Conservation (phyloP, 2,797 vertebrate species). For the Cossypha dichroa region DNA sequence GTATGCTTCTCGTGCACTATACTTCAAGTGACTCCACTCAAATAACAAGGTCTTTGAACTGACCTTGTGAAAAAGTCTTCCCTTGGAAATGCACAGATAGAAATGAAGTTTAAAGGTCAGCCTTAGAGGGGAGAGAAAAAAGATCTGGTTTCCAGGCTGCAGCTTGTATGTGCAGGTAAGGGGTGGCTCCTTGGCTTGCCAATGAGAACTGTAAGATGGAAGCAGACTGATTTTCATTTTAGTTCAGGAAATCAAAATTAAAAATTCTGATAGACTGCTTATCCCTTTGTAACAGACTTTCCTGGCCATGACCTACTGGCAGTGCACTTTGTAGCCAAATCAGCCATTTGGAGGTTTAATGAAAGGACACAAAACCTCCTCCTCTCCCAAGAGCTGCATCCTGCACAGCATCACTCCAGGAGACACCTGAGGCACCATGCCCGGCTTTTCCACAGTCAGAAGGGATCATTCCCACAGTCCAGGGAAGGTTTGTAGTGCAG, state of each 20-base stretch:
- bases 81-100: slow-evolving; percentile 40
- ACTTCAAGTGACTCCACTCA: slow-evolving; percentile 47
- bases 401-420: not conserved
- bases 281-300: not conserved
- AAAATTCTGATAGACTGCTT: not conserved
- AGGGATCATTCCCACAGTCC: not conserved
- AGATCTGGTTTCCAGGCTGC: not conserved
- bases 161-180: not conserved
- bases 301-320: not conserved
- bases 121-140: not conserved
- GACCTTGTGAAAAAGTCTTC: slow-evolving; percentile 49
- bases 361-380: not conserved
- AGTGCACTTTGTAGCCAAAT: not conserved
- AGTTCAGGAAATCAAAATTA: not conserved
- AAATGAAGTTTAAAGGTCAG: slow-evolving; percentile 69
- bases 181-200: not conserved
- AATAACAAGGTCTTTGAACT: slow-evolving; percentile 51
- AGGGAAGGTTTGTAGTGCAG: not conserved
- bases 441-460: not conserved
- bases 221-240: not conserved
- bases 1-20: not conserved
- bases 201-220: not conserved
- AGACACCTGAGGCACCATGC: fast-evolving
- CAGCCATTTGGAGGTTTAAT: not conserved
- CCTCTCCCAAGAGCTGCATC: not conserved